Conservation (phyloP, 2,888 invertebrate genomes). For the Parnassius smintheus region DNA sequence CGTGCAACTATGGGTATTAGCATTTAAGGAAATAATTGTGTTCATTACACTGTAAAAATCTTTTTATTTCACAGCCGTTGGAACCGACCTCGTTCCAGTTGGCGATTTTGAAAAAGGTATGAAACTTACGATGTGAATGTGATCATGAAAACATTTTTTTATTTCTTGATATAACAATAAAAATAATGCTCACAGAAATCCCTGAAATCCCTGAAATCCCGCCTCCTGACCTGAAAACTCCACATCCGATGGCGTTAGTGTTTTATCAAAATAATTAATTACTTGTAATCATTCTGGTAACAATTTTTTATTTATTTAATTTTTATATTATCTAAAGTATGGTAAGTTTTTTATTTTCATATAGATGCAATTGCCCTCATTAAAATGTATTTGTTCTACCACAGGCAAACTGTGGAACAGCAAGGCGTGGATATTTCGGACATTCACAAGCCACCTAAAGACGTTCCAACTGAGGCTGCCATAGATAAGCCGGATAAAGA, state of each 20-base stretch:
- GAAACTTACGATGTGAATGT: constrained; percentile 10
- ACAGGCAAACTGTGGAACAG: no score
- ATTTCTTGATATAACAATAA: constrained; percentile 17
- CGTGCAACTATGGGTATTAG: no score
- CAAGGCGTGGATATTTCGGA: neutral
- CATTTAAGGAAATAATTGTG: no score
- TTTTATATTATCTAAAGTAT: neutral
- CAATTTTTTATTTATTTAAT: neutral
- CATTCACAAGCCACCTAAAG: constrained; percentile 21
- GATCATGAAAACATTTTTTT: constrained; percentile 4
- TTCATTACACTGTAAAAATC: no score
- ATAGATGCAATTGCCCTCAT: neutral
- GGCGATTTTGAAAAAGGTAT: constrained; percentile 55
- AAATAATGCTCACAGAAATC: constrained; percentile 54
- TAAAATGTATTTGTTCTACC: no score
- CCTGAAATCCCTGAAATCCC: constrained; percentile 65
- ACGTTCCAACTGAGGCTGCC: constrained; percentile 16
- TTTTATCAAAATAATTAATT: neutral
- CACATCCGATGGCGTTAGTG: constrained; percentile 59
- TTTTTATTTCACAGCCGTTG: constrained; percentile 44
- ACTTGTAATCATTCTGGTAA: constrained; percentile 1
- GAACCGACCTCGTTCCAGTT: constrained; percentile 39
- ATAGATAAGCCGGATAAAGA: constrained; percentile 29
- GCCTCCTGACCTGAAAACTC: constrained; percentile 56
- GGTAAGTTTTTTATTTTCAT: neutral